Conservation (phyloP, 2,113 vertebrate species). For the Aptenodytes patagonicus region DNA sequence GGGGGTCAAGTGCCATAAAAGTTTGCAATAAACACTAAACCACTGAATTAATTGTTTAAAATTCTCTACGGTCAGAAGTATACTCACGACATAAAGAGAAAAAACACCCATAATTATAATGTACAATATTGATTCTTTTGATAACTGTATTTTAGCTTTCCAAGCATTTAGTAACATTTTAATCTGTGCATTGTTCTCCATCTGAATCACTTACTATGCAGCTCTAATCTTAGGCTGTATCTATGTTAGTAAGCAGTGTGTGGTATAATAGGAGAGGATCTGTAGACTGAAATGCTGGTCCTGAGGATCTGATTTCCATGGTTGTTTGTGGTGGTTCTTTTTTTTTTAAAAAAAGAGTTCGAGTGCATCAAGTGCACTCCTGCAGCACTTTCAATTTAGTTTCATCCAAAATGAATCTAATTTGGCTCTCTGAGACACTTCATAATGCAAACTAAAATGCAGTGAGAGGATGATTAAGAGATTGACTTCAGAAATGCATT, state of each 20-base stretch:
- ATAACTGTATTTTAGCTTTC: background rate
- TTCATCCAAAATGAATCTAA: background rate
- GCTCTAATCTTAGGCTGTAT: background rate
- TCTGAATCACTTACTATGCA: background rate
- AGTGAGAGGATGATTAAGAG: background rate
- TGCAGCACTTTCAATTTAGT: background rate
- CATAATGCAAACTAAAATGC: background rate
- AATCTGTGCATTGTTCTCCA: background rate
- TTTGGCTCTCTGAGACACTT: background rate
- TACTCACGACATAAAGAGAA: background rate
- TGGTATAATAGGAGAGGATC: background rate
- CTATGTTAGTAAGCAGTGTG: background rate
- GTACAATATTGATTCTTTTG: background rate
- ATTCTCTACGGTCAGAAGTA: background rate
- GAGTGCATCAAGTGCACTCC: background rate
- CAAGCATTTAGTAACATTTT: background rate
- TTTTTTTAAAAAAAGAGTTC: background rate
- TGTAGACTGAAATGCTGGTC: background rate
- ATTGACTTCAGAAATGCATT: background rate
- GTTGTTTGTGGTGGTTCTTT: background rate
- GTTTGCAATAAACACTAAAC: background rate
- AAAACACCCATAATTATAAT: accelerated
- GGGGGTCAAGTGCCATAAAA: background rate
- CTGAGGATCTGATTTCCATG: background rate
- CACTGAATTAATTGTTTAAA: background rate